Percentiles rank a stretch among this genome's conserved stretches.
Conservation (phyloP, 2,113 vertebrate genomes). For the Echinops telfairi region DNA sequence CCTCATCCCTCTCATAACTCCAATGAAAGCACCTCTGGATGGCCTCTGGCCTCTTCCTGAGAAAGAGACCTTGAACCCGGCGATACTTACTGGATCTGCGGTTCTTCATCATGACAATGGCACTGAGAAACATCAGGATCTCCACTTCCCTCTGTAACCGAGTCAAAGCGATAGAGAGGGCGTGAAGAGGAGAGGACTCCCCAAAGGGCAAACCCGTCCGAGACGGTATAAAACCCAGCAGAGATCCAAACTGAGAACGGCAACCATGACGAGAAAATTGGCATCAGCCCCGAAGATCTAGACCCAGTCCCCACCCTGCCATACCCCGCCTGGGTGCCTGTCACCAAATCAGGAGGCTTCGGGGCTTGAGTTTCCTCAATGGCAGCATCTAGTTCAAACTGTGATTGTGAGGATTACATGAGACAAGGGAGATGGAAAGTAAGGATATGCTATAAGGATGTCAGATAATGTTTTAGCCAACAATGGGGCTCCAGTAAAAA, state of each 20-base stretch:
- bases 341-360: not conserved
- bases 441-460: not conserved
- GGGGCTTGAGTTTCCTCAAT: not conserved
- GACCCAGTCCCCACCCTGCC: not conserved
- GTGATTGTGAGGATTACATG: not conserved
- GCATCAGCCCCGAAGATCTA: not conserved
- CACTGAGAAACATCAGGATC: constrained; percentile 98
- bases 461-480: not conserved
- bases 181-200: not conserved
- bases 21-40: not conserved
- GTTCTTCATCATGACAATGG: constrained; percentile 99
- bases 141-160: constrained; percentile 94
- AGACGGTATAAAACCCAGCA: not conserved
- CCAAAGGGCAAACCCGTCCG: not conserved
- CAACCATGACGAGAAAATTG: not conserved
- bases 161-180: not conserved
- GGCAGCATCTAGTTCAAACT: constrained; percentile 6
- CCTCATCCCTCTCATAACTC: too few relatives aligned
- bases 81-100: constrained; percentile 94
- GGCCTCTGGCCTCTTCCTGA: too few relatives aligned
- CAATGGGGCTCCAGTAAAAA: not conserved
- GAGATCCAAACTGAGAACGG: not conserved
- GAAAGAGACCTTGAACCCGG: not conserved
- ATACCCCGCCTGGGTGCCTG: not conserved
- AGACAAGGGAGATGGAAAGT: not conserved